Base-by-base conservation (phyloP, 2,797 vertebrate genomes). In the Menidia menidia region DNA sequence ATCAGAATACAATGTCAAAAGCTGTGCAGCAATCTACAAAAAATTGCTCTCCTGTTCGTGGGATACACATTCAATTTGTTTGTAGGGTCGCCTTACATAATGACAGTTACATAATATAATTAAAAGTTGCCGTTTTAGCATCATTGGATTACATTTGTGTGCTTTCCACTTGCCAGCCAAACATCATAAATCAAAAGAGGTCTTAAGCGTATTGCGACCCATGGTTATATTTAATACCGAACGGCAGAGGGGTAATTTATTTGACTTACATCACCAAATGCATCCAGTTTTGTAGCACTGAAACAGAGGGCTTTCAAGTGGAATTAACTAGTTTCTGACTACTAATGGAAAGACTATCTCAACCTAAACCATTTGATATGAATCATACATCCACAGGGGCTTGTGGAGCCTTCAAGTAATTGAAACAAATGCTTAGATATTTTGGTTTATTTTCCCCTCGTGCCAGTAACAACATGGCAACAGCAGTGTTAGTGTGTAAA, bases 21-120 rank as follows among this genome's bases (percentile, higher is more conserved):
- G 73, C 42, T 1, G 47, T 64, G 71, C 67, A 74, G 39, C 78
- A 64, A 64, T 57, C 42, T 61, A 25, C 42, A 39, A 68, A 39
- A 39, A 76, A 66, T 71, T 60, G 51, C 44, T 77, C 68, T 66
- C 16, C 13, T 43, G 51, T 57, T 64, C 0, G 8, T 39, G 4
- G 2, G 25, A 48, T 47, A 77, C 76, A 80, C 63, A 73, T 86
- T 89, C 66, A 60, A 52, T 53, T 77, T 83, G 60, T 83, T 72
- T 80, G 60, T 63, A 52, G 58, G 62, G 60, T 56, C 45, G 56
- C 19, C 52, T 92, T 90, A 85, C 76, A 73, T 83, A 92, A 91
- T 48, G 58, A 12, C 56, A 47, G 60, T 91, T 92, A 85, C 54
- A 71, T 83, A 90, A 91, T 64, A 75, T 78, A 80, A 91, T 93